phyloP scores from a whole-genome alignment of 2,113 vertebrate species.

The Hypomesus transpacificus region DNA sequence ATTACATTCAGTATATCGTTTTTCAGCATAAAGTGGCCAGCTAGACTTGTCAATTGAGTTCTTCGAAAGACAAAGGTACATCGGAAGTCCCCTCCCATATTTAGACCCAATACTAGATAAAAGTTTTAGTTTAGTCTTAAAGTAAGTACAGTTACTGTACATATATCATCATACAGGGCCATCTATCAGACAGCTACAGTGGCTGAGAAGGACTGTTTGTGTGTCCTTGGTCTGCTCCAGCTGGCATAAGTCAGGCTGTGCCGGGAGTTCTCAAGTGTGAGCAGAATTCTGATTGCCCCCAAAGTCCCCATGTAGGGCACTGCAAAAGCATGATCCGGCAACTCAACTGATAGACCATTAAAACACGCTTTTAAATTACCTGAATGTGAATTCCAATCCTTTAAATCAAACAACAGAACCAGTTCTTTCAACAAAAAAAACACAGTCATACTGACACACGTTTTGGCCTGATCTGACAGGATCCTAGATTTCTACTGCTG shows the following conservation, averaged over 20 bases:
- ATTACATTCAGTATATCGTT: no score
- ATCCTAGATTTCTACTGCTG: neutral
- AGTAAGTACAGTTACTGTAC: no score
- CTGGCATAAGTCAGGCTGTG: slow-evolving; percentile 56
- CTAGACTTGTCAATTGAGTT: no score
- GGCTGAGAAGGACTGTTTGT: slow-evolving; percentile 38
- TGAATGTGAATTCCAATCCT: neutral
- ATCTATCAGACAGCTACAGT: neutral
- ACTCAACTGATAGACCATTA: slow-evolving; percentile 25
- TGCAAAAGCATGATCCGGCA: slow-evolving; percentile 27
- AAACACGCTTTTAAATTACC: slow-evolving; percentile 5
- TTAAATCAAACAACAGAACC: neutral
- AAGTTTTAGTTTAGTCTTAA: no score
- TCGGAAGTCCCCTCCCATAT: no score
- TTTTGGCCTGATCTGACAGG: neutral
- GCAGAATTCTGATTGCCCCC: slow-evolving; percentile 61
- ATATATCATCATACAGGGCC: no score
- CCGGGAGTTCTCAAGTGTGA: slow-evolving; percentile 57
- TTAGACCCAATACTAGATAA: no score
- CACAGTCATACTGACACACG: slow-evolving; percentile 2
- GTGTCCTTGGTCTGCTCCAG: slow-evolving; percentile 44
- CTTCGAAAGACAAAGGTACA: no score
- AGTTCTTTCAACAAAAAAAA: neutral
- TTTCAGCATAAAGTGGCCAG: no score
- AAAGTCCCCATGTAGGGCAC: slow-evolving; percentile 37